Evolutionary conservation across 2,888 invertebrate genomes (phyloP).

Genomic region (Palloptera scutellata): DNA sequence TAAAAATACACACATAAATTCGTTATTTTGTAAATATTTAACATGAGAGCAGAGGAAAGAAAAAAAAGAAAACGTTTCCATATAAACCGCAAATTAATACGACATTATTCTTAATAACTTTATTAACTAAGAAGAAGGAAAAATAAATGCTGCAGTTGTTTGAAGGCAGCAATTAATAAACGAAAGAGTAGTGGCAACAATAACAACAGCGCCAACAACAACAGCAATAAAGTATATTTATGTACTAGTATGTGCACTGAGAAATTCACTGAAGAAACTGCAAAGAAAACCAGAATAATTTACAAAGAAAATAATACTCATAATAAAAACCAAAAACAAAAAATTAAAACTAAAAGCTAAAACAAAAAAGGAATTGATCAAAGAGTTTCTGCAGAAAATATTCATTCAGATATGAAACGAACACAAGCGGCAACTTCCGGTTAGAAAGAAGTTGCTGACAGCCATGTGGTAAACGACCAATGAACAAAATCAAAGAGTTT

Average conservation of each 20-base stretch:
- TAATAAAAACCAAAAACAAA: neutral
- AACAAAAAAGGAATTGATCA: no score
- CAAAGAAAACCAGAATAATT: slow-evolving; percentile 14
- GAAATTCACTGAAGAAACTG: neutral
- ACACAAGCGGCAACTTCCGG: no score
- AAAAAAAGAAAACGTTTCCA: no score
- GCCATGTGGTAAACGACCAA: no score
- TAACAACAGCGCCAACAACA: neutral
- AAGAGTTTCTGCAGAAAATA: no score
- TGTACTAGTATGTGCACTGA: neutral
- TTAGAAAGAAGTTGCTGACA: no score
- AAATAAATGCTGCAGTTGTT: slow-evolving; percentile 19
- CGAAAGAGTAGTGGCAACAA: slow-evolving; percentile 1
- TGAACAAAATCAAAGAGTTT: no score
- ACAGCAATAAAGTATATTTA: neutral
- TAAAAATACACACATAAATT: no score
- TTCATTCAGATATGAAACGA: no score
- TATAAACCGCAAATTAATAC: slow-evolving; percentile 27
- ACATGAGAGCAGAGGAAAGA: no score
- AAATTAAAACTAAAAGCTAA: neutral
- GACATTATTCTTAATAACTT: slow-evolving; percentile 32
- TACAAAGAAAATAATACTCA: neutral
- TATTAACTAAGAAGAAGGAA: slow-evolving; percentile 24
- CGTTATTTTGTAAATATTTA: no score
- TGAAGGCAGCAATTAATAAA: slow-evolving; percentile 28